A percentile compares a stretch with the other conserved stretches of the same genome.
These are phyloP conservation scores for Dusona sp. DNA, from an alignment of 2,888 invertebrate species.

Conservation along the genomic window DNA sequence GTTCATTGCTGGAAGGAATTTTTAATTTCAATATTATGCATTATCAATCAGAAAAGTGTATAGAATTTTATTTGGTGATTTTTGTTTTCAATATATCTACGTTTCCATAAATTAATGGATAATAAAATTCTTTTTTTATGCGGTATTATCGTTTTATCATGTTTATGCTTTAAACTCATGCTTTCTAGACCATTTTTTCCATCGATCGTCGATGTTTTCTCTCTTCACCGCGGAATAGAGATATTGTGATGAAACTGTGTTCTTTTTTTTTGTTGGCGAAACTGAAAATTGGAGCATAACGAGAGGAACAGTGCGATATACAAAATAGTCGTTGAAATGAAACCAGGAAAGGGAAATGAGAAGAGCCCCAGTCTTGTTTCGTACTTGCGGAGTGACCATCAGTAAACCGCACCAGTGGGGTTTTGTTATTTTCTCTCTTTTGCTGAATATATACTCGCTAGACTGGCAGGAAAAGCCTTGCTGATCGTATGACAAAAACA, in stretches of 20 bases:
- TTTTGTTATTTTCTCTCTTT: conserved; percentile 41
- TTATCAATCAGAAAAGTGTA: neutral
- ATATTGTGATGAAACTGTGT: conserved; percentile 10
- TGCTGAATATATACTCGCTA: neutral
- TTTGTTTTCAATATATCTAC: neutral
- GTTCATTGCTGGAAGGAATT: neutral
- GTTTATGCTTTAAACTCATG: neutral
- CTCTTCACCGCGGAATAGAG: neutral
- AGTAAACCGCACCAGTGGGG: conserved; percentile 38
- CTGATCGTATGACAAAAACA: conserved; percentile 29
- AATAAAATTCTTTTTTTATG: neutral
- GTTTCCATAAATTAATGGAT: neutral
- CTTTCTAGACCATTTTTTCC: neutral
- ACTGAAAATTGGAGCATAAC: conserved; percentile 35
- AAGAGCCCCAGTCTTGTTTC: conserved; percentile 21
- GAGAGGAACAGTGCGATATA: conserved; percentile 21
- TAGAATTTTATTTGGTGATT: neutral
- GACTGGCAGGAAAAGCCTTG: conserved; percentile 2
- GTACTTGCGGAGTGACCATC: conserved; percentile 40
- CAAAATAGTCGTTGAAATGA: conserved; percentile 5
- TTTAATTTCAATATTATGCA: neutral
- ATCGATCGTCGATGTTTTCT: neutral
- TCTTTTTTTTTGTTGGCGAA: neutral
- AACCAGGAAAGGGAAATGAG: conserved; percentile 34
- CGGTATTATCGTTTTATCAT: neutral